phyloP scores from a whole-genome alignment of 2,888 invertebrate genomes.

The Drosophila putrida region DNA sequence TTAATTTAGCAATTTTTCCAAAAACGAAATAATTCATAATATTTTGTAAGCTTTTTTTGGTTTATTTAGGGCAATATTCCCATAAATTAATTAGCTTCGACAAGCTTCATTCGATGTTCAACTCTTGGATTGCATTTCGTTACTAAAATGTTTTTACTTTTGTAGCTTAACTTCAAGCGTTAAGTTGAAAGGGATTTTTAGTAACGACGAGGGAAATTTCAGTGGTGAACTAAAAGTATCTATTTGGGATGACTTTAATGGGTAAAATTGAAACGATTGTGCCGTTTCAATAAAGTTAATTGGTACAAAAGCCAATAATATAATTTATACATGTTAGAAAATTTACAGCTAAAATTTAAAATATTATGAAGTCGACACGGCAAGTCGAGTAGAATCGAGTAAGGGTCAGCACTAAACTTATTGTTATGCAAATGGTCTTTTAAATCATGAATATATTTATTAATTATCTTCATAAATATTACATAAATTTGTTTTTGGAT shows the following conservation, averaged over 20 bases:
- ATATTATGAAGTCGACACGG: too few relatives aligned
- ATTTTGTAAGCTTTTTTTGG: constrained; percentile 6
- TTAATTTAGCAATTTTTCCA: constrained; percentile 1
- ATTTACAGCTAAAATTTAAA: too few relatives aligned
- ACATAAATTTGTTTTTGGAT: too few relatives aligned
- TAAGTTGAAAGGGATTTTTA: constrained; percentile 50
- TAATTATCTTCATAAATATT: too few relatives aligned
- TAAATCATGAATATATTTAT: too few relatives aligned
- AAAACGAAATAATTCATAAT: constrained; percentile 12
- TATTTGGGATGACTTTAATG: too few relatives aligned
- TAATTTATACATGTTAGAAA: too few relatives aligned
- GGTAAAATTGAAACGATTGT: not conserved
- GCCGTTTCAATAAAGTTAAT: too few relatives aligned
- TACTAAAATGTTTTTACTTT: constrained; percentile 3
- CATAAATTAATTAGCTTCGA: constrained; percentile 16
- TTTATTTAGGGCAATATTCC: not conserved
- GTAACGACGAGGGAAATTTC: constrained; percentile 50
- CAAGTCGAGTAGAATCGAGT: too few relatives aligned
- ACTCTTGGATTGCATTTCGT: not conserved
- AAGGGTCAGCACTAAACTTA: too few relatives aligned
- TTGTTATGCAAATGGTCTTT: too few relatives aligned
- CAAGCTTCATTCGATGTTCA: constrained; percentile 3
- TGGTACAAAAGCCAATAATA: too few relatives aligned
- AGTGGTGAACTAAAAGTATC: constrained; percentile 42
- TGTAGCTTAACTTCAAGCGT: not conserved